phyloP scores from a whole-genome alignment of 2,888 invertebrate genomes.

The Trisateles emortualis region DNA sequence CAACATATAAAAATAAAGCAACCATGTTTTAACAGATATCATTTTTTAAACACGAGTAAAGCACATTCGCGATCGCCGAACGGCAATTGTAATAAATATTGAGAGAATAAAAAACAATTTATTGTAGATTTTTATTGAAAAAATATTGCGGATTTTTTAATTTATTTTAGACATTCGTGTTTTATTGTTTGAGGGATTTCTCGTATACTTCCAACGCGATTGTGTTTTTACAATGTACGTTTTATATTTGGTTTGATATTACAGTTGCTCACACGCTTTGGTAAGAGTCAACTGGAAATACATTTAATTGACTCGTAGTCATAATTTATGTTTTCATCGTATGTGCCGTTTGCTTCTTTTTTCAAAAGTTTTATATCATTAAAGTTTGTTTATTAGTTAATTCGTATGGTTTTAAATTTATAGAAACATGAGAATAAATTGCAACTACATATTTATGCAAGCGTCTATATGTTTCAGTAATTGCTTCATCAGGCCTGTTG shows the following conservation, averaged over 20 bases:
- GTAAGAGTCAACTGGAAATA: not conserved
- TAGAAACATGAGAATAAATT: no score
- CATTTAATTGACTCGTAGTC: not conserved
- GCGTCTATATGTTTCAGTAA: no score
- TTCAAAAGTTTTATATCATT: no score
- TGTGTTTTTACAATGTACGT: not conserved
- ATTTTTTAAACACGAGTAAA: slow-evolving; percentile 39
- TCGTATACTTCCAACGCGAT: not conserved
- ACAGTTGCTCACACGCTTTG: not conserved
- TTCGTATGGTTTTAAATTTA: no score
- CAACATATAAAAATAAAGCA: slow-evolving; percentile 29
- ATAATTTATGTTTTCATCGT: not conserved
- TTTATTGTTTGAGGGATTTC: slow-evolving; percentile 21
- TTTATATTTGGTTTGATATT: not conserved
- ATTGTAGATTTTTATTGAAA: slow-evolving; percentile 51
- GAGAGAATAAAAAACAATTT: slow-evolving; percentile 46
- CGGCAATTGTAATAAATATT: slow-evolving; percentile 49
- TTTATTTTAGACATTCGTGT: slow-evolving; percentile 27
- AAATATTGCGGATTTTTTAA: slow-evolving; percentile 28
- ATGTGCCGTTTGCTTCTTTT: not conserved
- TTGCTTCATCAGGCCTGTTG: no score
- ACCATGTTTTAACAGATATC: slow-evolving; percentile 34
- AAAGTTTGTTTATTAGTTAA: no score
- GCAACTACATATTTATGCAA: no score
- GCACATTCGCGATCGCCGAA: slow-evolving; percentile 33